Percentiles rank a stretch among this genome's conserved stretches.
Evolutionary conservation across 2,888 invertebrate genomes (phyloP).

Genomic region (Plemyria rubiginata): DNA sequence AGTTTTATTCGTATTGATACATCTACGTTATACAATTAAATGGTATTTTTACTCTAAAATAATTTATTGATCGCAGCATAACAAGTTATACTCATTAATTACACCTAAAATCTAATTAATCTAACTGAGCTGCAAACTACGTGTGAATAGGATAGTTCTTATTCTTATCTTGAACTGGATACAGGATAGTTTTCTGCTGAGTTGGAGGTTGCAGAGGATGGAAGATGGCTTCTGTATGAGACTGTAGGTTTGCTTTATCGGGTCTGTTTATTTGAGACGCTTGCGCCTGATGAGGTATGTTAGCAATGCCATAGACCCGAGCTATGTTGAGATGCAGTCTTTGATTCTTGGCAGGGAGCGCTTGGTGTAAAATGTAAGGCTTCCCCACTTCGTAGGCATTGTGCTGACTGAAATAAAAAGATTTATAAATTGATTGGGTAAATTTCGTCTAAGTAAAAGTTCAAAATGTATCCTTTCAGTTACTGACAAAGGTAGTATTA

Average conservation of each 20-base stretch:
- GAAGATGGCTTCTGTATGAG: conserved; percentile 25
- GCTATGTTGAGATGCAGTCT: conserved; percentile 50
- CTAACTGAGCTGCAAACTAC: not conserved
- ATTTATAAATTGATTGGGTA: not conserved
- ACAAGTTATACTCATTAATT: not conserved
- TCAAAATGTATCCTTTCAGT: too few species aligned
- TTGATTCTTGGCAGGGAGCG: conserved; percentile 16
- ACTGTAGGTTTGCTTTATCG: conserved; percentile 7
- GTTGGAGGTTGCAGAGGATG: not conserved
- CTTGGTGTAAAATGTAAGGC: conserved; percentile 11
- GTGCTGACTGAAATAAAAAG: conserved; percentile 26
- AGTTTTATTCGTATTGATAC: too few species aligned
- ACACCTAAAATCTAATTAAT: too few species aligned
- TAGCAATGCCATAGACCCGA: conserved; percentile 37
- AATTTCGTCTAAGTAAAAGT: too few species aligned
- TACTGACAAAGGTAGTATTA: too few species aligned
- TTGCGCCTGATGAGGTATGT: conserved; percentile 20
- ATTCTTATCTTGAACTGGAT: conserved; percentile 19
- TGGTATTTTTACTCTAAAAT: not conserved
- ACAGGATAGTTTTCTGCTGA: conserved; percentile 17
- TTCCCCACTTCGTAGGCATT: conserved; percentile 12
- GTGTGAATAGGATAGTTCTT: conserved; percentile 18
- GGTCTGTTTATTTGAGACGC: not conserved
- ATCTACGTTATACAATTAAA: not conserved
- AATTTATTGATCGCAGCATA: conserved; percentile 1